phyloP scores from a whole-genome alignment of 2,888 invertebrate genomes.

The Ichneumon xanthorius region DNA sequence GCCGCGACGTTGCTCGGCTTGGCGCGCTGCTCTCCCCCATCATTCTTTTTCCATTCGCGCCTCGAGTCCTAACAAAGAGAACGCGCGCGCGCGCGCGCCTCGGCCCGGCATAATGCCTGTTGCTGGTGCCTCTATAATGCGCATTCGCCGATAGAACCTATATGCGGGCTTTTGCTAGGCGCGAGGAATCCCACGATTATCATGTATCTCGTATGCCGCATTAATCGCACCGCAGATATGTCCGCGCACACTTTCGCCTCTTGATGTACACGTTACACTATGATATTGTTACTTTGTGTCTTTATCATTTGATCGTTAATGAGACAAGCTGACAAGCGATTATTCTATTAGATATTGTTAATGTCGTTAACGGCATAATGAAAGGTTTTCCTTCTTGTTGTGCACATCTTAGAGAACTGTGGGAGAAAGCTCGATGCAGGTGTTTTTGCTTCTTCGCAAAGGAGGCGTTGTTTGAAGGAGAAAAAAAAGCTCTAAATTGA shows the following conservation, averaged over 20 bases:
- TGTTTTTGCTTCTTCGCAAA: not conserved
- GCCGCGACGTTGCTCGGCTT: slow-evolving; percentile 33
- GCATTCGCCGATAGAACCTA: slow-evolving; percentile 22
- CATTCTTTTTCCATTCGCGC: slow-evolving; percentile 64
- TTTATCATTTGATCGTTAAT: not conserved
- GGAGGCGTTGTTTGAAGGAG: too few species aligned
- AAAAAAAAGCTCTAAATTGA: too few species aligned
- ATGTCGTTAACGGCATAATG: not conserved
- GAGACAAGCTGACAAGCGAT: slow-evolving; percentile 8
- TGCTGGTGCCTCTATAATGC: slow-evolving; percentile 9
- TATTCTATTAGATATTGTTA: slow-evolving; percentile 11
- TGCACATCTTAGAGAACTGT: not conserved
- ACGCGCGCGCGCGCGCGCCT: slow-evolving; percentile 39
- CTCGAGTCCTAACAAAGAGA: slow-evolving; percentile 60
- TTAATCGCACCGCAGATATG: slow-evolving; percentile 9
- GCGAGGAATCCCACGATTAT: slow-evolving; percentile 56
- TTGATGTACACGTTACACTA: not conserved
- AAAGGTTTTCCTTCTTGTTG: not conserved
- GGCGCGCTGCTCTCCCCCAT: slow-evolving; percentile 47
- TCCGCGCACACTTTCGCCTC: slow-evolving; percentile 38
- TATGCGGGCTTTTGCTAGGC: slow-evolving; percentile 26
- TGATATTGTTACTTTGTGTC: not conserved
- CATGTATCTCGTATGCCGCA: slow-evolving; percentile 26
- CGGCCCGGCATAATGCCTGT: slow-evolving; percentile 10
- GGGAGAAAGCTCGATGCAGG: not conserved